Base-by-base conservation (phyloP, 2,888 invertebrate genomes). In the Crematogaster levior region DNA sequence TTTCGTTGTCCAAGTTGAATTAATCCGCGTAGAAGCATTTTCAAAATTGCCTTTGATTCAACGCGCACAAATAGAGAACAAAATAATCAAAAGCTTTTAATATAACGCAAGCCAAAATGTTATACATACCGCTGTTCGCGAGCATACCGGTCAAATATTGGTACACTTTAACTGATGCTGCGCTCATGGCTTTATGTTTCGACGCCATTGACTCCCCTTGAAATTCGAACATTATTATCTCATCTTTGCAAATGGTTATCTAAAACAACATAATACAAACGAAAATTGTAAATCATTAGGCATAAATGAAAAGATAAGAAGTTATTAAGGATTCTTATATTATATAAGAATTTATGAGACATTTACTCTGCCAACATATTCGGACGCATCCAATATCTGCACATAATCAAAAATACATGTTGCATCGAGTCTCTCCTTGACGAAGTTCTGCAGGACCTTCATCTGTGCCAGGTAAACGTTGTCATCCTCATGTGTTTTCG, bases 281-380 rank as follows among this genome's bases (percentile, higher is more conserved):
- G 27, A 10, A 27, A 10, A 9, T 24, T 72, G 60, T 74, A 68
- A 74, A 84, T 61, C n/a, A 81, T 60, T 12, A 21, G 30, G 12
- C 7, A 43, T 1, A 15, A 53, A 30, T 30, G 37, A 63, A 66
- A 15, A 61, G 51, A 77, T 43, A 40, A 21, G 37, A 61, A 37
- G 6, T 37, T 15, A n/a, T 9, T n/a, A n/a, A n/a, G n/a, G n/a
- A n/a, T n/a, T n/a, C n/a, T n/a, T n/a, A n/a, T n/a, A n/a, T n/a
- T n/a, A n/a, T n/a, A n/a, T n/a, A n/a, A n/a, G 53, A 81, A 15
- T 27, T 43, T 34, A 46, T 58, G 77, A 66, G 1, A n/a, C 51
- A 85, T 84, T 83, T 75, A 93, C 94, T 86, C 90, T 92, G 81
- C 93, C 92, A 48, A 88, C 34, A 79, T 86, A 92, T 43, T 89